Evolutionary conservation across 2,113 vertebrate species (phyloP).

Genomic region (Benthochromis sp.): DNA sequence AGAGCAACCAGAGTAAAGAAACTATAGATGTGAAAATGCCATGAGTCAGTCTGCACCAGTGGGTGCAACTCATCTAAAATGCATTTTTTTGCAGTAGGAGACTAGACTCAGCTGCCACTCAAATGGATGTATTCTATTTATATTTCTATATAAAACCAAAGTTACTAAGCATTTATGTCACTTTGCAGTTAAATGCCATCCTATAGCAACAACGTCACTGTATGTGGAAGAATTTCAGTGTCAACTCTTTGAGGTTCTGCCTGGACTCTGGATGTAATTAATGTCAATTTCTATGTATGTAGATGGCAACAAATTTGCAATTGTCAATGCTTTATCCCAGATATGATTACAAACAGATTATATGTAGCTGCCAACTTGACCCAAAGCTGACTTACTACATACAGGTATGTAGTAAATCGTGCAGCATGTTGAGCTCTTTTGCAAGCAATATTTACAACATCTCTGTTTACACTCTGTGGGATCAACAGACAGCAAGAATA

Average conservation of each 20-base stretch:
- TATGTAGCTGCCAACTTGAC: background rate
- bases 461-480: background rate
- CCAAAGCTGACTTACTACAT: background rate
- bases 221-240: background rate
- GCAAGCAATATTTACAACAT: background rate
- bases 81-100: background rate
- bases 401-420: background rate
- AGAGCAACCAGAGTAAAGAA: background rate
- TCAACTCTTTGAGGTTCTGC: background rate
- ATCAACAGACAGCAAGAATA: background rate
- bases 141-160: background rate
- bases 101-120: background rate
- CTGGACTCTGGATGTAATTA: background rate
- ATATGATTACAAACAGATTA: background rate
- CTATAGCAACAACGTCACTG: background rate
- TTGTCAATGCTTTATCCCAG: background rate
- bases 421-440: background rate
- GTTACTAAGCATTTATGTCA: background rate
- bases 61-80: background rate
- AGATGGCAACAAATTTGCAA: background rate
- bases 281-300: background rate
- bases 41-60: background rate
- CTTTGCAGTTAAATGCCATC: background rate
- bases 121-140: background rate
- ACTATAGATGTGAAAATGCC: background rate